Base-by-base conservation (phyloP, 2,113 vertebrate species). In the Cnemophilus loriae region DNA sequence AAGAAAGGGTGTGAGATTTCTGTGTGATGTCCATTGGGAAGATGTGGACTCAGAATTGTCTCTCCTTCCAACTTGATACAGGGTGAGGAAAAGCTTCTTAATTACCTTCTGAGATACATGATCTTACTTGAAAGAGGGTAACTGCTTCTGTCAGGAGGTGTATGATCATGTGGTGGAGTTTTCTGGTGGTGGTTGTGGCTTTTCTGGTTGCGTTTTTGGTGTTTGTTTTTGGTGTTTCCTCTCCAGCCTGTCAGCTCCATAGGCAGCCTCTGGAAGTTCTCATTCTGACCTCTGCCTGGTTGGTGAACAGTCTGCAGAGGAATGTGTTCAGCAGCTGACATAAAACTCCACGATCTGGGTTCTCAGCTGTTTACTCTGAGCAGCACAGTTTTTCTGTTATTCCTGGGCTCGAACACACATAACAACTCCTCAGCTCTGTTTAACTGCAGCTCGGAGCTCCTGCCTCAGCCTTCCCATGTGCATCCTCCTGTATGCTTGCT, bases 361-460 rank as follows among this genome's bases (percentile, higher is more conserved):
- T 22, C 76, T 75, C 17, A 8, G n/a, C 56, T 87, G 74, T 96
- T 90, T 86, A 39, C 91, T 89, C 68, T 55, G 47, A 64, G 71
- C 14, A 57, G 86, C 90, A 69, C 80, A 87, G 47, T 91, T 92
- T 90, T 65, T 85, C n/a, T 84, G 32, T 61, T 92, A 56, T 76
- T 67, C 61, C 27, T 80, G 59, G 64, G 8, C 68, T 89, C 0
- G 0, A 84, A 15, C 53, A 80, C 41, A 17, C 0, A 0, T 44
- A 79, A 27, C 8, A 30, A 1, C 74, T 93, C 89, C 73, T 81
- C 44, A 44, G 73, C 75, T 87, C 65, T 71, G 65, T 78, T 52
- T 49, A 60, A 24, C 30, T 68, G 30, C n/a, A n/a, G 47, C 47
- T 70, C 1, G 0, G 55, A 53, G 44, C 0, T 7, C 46, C 55